phyloP scores from a whole-genome alignment of 2,888 invertebrate species.

The Dicyrtoma fusca region DNA sequence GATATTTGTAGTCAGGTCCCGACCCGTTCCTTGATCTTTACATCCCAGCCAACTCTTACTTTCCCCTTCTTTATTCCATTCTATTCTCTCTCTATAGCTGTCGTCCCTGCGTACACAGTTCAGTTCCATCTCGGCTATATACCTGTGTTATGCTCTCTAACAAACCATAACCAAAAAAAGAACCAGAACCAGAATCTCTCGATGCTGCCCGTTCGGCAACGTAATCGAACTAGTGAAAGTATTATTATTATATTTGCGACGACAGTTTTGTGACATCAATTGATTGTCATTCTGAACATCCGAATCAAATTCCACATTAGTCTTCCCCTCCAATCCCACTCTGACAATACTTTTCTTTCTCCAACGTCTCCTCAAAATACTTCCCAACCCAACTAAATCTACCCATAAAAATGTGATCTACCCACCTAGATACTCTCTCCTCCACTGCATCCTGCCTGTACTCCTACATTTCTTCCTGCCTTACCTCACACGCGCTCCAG shows the following conservation, averaged over 20 bases:
- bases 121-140: not conserved
- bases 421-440: not conserved
- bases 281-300: constrained; percentile 13
- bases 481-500: not conserved
- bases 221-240: constrained; percentile 10
- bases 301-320: constrained; percentile 16
- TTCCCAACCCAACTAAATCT: not conserved
- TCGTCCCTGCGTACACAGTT: not conserved
- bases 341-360: not conserved
- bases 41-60: not conserved
- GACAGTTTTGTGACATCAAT: constrained; percentile 21
- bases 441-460: not conserved
- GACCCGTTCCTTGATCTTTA: constrained; percentile 13
- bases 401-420: too few species aligned
- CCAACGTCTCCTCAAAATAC: not conserved
- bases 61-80: not conserved
- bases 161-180: too few species aligned
- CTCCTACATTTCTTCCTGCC: not conserved
- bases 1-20: constrained; percentile 24
- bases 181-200: not conserved
- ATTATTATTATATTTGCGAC: constrained; percentile 21
- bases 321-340: not conserved
- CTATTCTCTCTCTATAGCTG: not conserved
- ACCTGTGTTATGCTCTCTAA: not conserved
- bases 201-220: not conserved